phyloP scores from a whole-genome alignment of 2,113 vertebrate species.

The Gambusia affinis region DNA sequence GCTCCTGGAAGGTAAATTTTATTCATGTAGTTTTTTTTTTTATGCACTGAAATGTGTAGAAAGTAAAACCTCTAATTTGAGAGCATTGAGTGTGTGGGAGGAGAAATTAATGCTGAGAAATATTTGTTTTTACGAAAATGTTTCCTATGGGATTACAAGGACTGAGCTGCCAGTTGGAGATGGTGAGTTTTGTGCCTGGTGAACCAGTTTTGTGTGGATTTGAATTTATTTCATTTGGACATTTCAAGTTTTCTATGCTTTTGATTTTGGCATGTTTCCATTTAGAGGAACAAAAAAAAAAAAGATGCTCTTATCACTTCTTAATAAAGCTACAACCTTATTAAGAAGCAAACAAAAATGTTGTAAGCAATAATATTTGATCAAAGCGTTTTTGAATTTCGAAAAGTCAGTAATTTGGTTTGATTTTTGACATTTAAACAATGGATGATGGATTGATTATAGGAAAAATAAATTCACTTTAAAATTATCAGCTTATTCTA shows the following conservation, averaged over 20 bases:
- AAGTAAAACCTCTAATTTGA: background rate
- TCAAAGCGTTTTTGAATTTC: too few species aligned
- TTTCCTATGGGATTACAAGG: too few species aligned
- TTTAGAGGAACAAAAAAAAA: too few species aligned
- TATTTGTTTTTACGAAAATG: too few species aligned
- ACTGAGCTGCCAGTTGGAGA: background rate
- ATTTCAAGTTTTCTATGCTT: background rate
- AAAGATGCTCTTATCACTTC: too few species aligned
- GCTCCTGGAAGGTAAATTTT: slow-evolving; percentile 84
- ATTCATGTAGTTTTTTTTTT: background rate
- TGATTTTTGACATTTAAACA: too few species aligned
- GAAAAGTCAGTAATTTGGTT: too few species aligned
- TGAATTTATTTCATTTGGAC: background rate
- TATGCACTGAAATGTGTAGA: background rate
- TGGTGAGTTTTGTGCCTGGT: too few species aligned
- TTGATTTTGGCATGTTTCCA: background rate
- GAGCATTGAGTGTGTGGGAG: background rate
- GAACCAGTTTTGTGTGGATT: background rate
- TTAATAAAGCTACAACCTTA: background rate
- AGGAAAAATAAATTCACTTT: too few species aligned
- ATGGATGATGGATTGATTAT: too few species aligned
- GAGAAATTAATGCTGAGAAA: background rate
- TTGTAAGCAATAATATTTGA: background rate
- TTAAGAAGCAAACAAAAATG: background rate
- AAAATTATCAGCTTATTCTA: too few species aligned